Evolutionary conservation across 2,113 vertebrate genomes (phyloP), one percentile per base, ranked within the genome.

Genomic region (Rhinopomastus cyanomelas): DNA sequence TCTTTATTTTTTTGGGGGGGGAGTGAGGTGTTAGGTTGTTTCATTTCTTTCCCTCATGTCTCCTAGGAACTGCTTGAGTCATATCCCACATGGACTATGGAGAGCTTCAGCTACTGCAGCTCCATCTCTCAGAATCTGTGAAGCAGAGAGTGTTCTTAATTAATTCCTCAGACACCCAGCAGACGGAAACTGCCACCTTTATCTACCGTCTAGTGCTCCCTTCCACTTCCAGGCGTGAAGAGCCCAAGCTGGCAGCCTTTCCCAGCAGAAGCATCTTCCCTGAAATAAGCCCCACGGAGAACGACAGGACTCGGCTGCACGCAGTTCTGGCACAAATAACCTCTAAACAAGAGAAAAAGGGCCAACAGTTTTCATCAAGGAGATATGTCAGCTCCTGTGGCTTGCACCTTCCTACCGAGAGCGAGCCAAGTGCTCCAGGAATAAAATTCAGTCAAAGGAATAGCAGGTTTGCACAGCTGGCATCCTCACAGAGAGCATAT

Each of bases 151-250:
- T 11, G 12, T 36, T 89, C 55, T 57, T 76, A 96, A 92, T 95
- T 92, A 94, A 92, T 92, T 96, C 87, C 90, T 93, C 73, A 71
- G 91, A 92, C 78, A 92, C 76, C 27, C 37, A 81, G 88, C 77
- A 88, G 78, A 72, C 56, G 49, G 71, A 92, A 93, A 56, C 69
- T 91, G 72, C 91, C 93, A 93, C 81, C 89, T 92, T 88, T 90
- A 90, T 68, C 84, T 86, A 72, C 46, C 3, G 7, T 87, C 44
- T 88, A 46, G 59, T 69, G 78, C 37, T 85, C 59, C 67, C 74
- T 87, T 80, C 75, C 73, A 75, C 42, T 65, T 82, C 53, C 42
- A 72, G 59, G 49, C 51, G 0, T 19, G 49, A 85, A 75, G n/a
- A 3, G 79, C 37, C 64, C 56, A 92, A 82, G 64, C 30, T 55